Conservation (phyloP, 2,113 vertebrate genomes). For the Corythornis cristatus region DNA sequence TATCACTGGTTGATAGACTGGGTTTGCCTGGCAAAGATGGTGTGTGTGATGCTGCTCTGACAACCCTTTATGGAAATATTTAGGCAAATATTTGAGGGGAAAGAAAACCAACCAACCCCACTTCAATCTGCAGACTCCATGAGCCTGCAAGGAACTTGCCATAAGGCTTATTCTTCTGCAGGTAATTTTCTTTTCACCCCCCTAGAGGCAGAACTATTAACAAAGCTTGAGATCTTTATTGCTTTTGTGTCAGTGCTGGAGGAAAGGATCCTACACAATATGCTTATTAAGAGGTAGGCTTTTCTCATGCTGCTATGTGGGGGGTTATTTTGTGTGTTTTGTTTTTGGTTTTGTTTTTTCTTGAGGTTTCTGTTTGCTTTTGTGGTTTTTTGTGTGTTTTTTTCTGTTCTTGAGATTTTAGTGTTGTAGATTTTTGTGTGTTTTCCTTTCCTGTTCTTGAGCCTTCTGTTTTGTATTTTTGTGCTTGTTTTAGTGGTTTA, state of each 20-base stretch:
- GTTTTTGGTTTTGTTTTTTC: not conserved
- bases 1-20: not conserved
- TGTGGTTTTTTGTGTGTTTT: not conserved
- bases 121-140: not conserved
- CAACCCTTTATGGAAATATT: conserved; percentile 30
- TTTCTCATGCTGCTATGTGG: not conserved
- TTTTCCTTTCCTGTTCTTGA: not conserved
- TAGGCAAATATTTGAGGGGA: not conserved
- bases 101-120: not conserved
- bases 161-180: not conserved
- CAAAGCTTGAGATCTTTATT: conserved; percentile 34
- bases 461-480: not conserved
- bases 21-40: conserved; percentile 12
- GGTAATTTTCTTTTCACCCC: conserved; percentile 15
- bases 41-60: not conserved
- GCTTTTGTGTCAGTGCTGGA: conserved; percentile 30
- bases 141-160: conserved; percentile 39
- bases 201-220: conserved; percentile 48
- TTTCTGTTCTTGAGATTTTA: not conserved
- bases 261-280: conserved; percentile 18
- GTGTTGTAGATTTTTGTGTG: no score
- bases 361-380: not conserved
- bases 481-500: not conserved
- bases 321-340: not conserved
- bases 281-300: conserved; percentile 16